Base-by-base conservation (phyloP, 1,140 invertebrate genomes). In the Eriocheir sinensis region DNA sequence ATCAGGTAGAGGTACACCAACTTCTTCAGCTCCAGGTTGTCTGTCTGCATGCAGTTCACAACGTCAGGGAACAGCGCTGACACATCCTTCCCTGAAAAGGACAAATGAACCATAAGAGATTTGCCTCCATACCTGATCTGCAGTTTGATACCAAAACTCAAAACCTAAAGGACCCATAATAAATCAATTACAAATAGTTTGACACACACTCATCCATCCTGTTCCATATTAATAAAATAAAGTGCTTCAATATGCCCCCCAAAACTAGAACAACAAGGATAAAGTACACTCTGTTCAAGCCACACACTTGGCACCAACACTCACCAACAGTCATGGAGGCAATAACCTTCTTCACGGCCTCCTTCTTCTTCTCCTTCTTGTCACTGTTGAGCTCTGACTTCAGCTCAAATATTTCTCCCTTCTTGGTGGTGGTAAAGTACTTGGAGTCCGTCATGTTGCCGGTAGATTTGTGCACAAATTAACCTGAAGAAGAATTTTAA, bases 21-120 rank as follows among this genome's bases (percentile, higher is more conserved):
- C 96, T 99, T 99, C 97, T 99, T 99, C 96, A 99, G 97, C 97
- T 99, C 99, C 96, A 99, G 97, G 97, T 99, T 99, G 96, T 99
- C 99, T 12, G 99, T 99, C 97, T 99, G 99, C 99, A 99, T 99
- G 96, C 99, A 99, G 97, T 99, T 99, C 38, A 99, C 99, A 41
- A 99, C 99, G 97, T 99, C 99, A 9, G 99, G 99, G 97, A 99
- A 99, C 0, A 99, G 97, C 15, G 99, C 99, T 3, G 98, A 99
- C 0, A 99, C 98, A 98, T 99, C 98, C 97, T 99, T 99, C 60
- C 95, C 94, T 95, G 90, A 3, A 80, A 79, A 93, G 30, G 41
- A 38, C 86, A 95, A 92, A 34, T 15, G 81, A 48, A 95, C 27
- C 44, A 48, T 48, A 48, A 15, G 15, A 48, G n/a, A n/a, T n/a